A percentile compares a stretch with the other conserved stretches of the same genome.
phyloP scores from a whole-genome alignment of 2,888 invertebrate species.

The Meganola albula region DNA sequence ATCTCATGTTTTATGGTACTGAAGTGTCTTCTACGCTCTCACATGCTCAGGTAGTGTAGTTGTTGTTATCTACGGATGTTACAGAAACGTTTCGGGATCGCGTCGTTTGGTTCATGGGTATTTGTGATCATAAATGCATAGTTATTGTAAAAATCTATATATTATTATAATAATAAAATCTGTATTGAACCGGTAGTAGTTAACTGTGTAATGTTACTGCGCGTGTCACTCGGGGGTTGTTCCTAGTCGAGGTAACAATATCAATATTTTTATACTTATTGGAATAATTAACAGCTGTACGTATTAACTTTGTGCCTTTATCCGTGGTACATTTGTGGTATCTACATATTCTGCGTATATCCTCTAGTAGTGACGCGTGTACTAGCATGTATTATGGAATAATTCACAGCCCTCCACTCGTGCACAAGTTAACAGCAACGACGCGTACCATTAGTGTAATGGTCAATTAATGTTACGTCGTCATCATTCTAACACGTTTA shows the following conservation, averaged over 20 bases:
- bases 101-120: conserved; percentile 71
- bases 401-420: conserved; percentile 50
- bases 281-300: too few species aligned
- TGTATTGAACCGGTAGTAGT: conserved; percentile 54
- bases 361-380: conserved; percentile 33
- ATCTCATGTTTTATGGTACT: too few species aligned
- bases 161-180: conserved; percentile 55
- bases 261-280: too few species aligned
- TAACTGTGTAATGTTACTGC: conserved; percentile 38
- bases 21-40: too few species aligned
- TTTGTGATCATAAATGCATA: conserved; percentile 73
- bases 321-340: conserved; percentile 24
- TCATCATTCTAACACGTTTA: conserved; percentile 74
- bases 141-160: conserved; percentile 65
- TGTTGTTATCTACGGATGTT: conserved; percentile 55
- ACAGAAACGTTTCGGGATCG: conserved; percentile 54
- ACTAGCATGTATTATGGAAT: conserved; percentile 31
- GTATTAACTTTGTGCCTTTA: too few species aligned
- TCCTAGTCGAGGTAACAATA: conserved; percentile 48
- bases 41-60: conserved; percentile 45
- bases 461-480: conserved; percentile 72
- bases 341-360: conserved; percentile 18
- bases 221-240: conserved; percentile 25
- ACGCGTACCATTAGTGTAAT: conserved; percentile 67
- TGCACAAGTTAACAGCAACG: conserved; percentile 60